Evolutionary conservation across 2,113 vertebrate species (phyloP), one percentile per base, ranked within the genome.

Genomic region (Catagonus wagneri): DNA sequence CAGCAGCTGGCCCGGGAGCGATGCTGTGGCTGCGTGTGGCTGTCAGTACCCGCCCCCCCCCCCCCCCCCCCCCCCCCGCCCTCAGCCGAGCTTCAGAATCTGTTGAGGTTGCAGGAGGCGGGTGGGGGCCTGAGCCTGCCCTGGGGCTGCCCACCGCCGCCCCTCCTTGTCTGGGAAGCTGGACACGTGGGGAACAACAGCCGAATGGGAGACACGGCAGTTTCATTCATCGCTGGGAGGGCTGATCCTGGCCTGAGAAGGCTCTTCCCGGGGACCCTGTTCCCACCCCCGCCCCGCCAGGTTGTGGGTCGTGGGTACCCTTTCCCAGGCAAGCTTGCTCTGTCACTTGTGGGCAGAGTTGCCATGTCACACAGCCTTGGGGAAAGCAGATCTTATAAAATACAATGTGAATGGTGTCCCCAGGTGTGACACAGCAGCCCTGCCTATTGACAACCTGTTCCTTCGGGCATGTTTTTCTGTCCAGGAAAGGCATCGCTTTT

Each of bases 1-100:
- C 89, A 93, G 85, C 93, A 93, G 85, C 91, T 89, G 81, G 84
- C 85, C 95, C 15, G 23, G 84, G 93, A 79, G 93, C 52, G n/a
- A 69, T 20, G 4, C 83, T 92, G 80, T 54, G 84, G 95, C 91
- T 87, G 44, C 20, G 10, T 78, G 81, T 75, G 69, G 61, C 66
- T 69, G 84, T 88, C 72, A 74, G 84, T 90, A n/a, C n/a, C n/a
- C n/a, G n/a, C 65, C 95, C 39, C 14, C 20, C 52, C 34, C 36
- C 90, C 80, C 11, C 65, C 95, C 39, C 65, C 95, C 39, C 14
- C 20, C 52, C 34, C 36, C 90, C 80, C 11, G 50, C 29, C 61
- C 3, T 13, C n/a, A 69, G 79, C 34, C 86, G 78, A 79, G 66
- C 34, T 66, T 79, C 27, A 66, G 32, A 72, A 86, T 86, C 32